Base-by-base conservation (phyloP, 2,797 vertebrate genomes). In the Bufotes viridis region DNA sequence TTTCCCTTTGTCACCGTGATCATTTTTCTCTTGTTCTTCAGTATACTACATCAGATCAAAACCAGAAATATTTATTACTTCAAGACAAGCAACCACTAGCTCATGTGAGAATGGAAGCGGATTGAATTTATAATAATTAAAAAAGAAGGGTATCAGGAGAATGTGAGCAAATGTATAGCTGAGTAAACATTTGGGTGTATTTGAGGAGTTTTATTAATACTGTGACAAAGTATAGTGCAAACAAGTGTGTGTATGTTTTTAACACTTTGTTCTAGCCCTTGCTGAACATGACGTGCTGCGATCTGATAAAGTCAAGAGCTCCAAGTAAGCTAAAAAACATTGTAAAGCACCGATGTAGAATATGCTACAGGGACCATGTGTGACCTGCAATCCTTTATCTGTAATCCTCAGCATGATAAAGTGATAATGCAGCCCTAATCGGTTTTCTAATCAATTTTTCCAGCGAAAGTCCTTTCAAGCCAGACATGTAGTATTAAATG, bases 11-110 rank as follows among this genome's bases (percentile, higher is more conserved):
- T 80, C 97, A 98, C 93, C 98, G 99, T 26, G 98, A 99, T 94
- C 98, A 99, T 92, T 99, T 99, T 91, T 96, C 98, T 91, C 95
- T 99, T 91, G 97, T 98, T 93, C 95, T 99, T 93, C 98, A 99
- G 92, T 98, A 97, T 72, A 96, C 96, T 78, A 97, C 96, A 86
- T 94, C 97, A 0, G 97, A 99, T 90, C 97, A 98, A 92, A 97
- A 95, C 93, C 97, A 97, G 94, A 97, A 94, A 92, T 95, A 99
- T 90, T 95, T 99, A 89, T 95, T 99, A 88, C 96, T 99, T 90
- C 98, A 99, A 93, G 98, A 99, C 88, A 99, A 96, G 92, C 98
- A 99, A 93, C 97, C 98, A 0, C 95, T 99, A 90, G 97, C 98
- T 92, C 98, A 99, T 61, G 98, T 99, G 94, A 96, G 97, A 67